These are phyloP conservation scores for Muscidifurax raptorellus DNA, from an alignment of 1,140 invertebrate genomes.

Conservation along the genomic window DNA sequence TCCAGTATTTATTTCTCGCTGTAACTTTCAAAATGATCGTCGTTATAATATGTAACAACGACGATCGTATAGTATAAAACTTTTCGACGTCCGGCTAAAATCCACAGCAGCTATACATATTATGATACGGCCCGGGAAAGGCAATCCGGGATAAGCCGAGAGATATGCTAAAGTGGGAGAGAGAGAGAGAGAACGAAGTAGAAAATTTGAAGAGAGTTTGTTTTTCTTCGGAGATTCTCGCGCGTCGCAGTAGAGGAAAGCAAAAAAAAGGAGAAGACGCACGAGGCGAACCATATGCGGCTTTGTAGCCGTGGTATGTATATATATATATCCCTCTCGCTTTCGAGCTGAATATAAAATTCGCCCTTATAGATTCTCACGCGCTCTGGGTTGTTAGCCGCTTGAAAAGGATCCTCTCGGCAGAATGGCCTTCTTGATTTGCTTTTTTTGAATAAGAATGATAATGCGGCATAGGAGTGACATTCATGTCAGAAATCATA, in stretches of 20 bases:
- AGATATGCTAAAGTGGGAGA: background rate
- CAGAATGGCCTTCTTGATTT: background rate
- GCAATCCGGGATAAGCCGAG: background rate
- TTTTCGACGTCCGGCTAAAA: no score
- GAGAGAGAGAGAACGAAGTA: background rate
- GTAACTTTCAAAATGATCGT: no score
- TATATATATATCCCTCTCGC: background rate
- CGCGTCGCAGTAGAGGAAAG: background rate
- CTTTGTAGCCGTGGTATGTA: background rate
- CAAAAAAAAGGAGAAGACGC: conserved; percentile 19
- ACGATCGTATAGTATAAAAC: no score
- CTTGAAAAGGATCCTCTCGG: background rate
- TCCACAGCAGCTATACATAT: background rate
- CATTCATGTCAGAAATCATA: background rate
- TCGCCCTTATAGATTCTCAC: conserved; percentile 16
- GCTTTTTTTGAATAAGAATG: conserved; percentile 8
- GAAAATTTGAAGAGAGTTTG: conserved; percentile 34
- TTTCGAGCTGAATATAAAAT: conserved; percentile 2
- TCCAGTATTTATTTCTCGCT: no score
- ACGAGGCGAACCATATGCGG: background rate
- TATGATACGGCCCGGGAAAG: background rate
- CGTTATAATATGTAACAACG: no score
- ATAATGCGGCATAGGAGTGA: background rate
- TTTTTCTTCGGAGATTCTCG: conserved; percentile 15
- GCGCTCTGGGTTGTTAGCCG: background rate